These are phyloP conservation scores for Balearica regulorum DNA, from an alignment of 2,797 vertebrate species.

Conservation along the genomic window DNA sequence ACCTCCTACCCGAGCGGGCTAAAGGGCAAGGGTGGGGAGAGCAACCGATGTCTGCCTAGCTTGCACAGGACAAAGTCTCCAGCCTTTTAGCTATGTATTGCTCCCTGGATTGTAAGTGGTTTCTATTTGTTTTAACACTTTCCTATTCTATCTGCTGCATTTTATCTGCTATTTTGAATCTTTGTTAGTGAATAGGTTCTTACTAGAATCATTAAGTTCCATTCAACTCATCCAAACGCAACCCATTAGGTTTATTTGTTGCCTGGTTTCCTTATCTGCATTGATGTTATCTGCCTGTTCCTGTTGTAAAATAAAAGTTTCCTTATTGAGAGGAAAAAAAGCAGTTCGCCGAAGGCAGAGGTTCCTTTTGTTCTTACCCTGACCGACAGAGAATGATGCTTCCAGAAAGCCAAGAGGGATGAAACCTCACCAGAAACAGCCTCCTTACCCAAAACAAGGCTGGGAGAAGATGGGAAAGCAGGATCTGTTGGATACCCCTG, in stretches of 20 bases:
- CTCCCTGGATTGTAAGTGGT: not conserved
- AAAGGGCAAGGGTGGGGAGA: not conserved
- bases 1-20: fast-evolving
- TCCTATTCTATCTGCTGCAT: not conserved
- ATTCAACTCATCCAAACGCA: not conserved
- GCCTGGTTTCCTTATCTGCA: conserved; percentile 51
- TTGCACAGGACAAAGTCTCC: not conserved
- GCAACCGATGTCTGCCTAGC: fast-evolving
- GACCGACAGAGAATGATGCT: not conserved
- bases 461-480: not conserved
- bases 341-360: not conserved
- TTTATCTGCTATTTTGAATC: conserved; percentile 25
- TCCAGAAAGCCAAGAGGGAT: not conserved
- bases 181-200: not conserved
- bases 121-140: conserved; percentile 53
- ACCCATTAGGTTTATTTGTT: conserved; percentile 44
- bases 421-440: not conserved
- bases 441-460: fast-evolving
- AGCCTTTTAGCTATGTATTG: not conserved
- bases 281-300: not conserved
- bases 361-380: not conserved
- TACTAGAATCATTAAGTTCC: conserved; percentile 33
- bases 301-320: conserved; percentile 28
- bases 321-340: not conserved
- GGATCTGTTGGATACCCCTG: fast-evolving